Evolutionary conservation across 2,113 vertebrate genomes (phyloP), one percentile per base, ranked within the genome.

Genomic region (Syrrhaptes paradoxus): DNA sequence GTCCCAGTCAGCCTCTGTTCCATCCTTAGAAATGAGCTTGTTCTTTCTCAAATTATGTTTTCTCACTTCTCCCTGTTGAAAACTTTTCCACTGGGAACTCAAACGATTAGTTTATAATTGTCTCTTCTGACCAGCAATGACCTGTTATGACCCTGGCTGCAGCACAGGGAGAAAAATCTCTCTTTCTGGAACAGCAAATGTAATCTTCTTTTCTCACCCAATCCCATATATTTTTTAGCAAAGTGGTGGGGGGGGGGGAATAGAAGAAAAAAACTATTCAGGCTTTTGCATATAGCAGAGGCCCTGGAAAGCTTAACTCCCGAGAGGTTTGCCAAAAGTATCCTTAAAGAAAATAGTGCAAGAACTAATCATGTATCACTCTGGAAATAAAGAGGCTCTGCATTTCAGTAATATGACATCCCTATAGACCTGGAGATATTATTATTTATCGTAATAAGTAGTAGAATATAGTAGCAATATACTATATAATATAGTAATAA

Each of bases 71-170:
- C 48, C 17, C 11, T 20, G 46, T 75, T 83, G 45, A 95, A 93
- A 96, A 94, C 52, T 90, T 90, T 96, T 97, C 90, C 92, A 74
- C 13, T 93, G 67, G 95, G 93, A 97, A 79, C 75, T 97, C 84
- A 65, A 75, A 94, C 61, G 80, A 90, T 72, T 75, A 55, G 29
- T 80, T 95, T 87, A 55, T 86, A 93, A 70, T 36, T 31, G 28
- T 66, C 31, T 89, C 18, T 57, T 95, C 88, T 76, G 73, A 54
- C 89, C 90, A 89, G 76, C 28, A 87, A 57, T 88, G 87, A 94
- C 57, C 90, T 94, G 36, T 95, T 96, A 74, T 36, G 45, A 85
- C 17, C 61, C 52, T 96, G 68, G 43, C 90, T 96, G 74, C 62
- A 94, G 32, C 81, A 76, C 6, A 4, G 48, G 32, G 28, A 89